Evolutionary conservation across 2,888 invertebrate genomes (phyloP).

Genomic region (Acrobasis consociella): DNA sequence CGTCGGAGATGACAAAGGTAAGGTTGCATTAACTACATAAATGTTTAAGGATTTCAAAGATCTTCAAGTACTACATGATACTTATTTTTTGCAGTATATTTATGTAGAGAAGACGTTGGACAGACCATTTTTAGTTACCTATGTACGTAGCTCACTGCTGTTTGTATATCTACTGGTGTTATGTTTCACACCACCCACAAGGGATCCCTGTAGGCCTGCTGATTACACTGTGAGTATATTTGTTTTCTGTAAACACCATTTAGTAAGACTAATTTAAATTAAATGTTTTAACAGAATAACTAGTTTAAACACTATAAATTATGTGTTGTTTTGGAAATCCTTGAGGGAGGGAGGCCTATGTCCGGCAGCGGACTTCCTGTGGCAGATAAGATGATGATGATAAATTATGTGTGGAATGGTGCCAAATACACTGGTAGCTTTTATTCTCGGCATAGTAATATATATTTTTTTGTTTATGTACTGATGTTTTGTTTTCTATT

Average conservation of each 20-base stretch:
- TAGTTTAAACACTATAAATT: too few species aligned
- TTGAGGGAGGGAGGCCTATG: too few species aligned
- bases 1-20: constrained; percentile 97
- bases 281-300: too few species aligned
- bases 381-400: too few species aligned
- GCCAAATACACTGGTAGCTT: too few species aligned
- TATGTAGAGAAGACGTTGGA: constrained; percentile 92
- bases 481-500: too few species aligned
- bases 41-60: not conserved
- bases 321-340: too few species aligned
- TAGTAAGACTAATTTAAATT: too few species aligned
- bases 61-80: constrained; percentile 3
- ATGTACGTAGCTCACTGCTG: constrained; percentile 97
- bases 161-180: constrained; percentile 95
- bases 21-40: constrained; percentile 34
- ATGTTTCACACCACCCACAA: constrained; percentile 94
- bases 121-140: constrained; percentile 98
- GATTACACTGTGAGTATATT: constrained; percentile 87
- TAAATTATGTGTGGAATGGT: too few species aligned
- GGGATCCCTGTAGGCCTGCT: constrained; percentile 89
- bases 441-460: too few species aligned
- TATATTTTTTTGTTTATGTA: too few species aligned
- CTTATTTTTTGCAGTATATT: constrained; percentile 87
- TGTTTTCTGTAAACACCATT: not conserved
- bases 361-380: too few species aligned